Evolutionary conservation across 2,888 invertebrate genomes (phyloP), one percentile per base, ranked within the genome.

Genomic region (Rhingia rostrata): DNA sequence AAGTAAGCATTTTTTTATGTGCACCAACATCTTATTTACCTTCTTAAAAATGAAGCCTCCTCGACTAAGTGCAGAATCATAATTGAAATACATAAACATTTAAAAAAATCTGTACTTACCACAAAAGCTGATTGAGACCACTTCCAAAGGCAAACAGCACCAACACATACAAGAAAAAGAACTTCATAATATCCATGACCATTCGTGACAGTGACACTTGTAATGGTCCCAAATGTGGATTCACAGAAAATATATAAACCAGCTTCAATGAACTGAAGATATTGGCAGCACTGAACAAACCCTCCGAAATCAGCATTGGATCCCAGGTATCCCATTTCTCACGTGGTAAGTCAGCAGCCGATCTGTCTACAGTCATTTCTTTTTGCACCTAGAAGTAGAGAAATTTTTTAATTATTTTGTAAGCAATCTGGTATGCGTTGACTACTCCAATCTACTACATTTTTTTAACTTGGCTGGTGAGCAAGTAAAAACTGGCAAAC

Each of bases 241-340:
- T 98, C 74, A 99, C 97, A 88, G 98, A 98, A 93, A 98, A 98
- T 92, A 98, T 98, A 93, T 98, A 98, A 88, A 99, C 98, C 90
- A 99, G 94, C 92, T 99, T 99, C 88, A 99, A 93, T 87, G 97
- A 97, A 92, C 97, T 98, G 93, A 97, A 97, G 92, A 99, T 99
- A 92, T 99, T 99, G 86, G 99, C 99, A 14, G 99, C 98, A 12
- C 99, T 99, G 92, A 99, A 99, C 67, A 99, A 94, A 39, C 98
- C 98, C 92, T 98, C 98, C 33, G 98, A 97, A n/a, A 94, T 96
- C 87, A 99, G 94, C 95, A 98, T 99, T 14, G 99, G 99, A 92
- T 99, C 99, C 97, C 98, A 99, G 5, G 98, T 96, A 92, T 99
- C 98, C 99, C 99, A 99, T 87, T 97, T 93, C 91, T 97, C 96